These are phyloP conservation scores for Gnatocerus cornutus DNA, from an alignment of 2,888 invertebrate genomes.

Conservation along the genomic window DNA sequence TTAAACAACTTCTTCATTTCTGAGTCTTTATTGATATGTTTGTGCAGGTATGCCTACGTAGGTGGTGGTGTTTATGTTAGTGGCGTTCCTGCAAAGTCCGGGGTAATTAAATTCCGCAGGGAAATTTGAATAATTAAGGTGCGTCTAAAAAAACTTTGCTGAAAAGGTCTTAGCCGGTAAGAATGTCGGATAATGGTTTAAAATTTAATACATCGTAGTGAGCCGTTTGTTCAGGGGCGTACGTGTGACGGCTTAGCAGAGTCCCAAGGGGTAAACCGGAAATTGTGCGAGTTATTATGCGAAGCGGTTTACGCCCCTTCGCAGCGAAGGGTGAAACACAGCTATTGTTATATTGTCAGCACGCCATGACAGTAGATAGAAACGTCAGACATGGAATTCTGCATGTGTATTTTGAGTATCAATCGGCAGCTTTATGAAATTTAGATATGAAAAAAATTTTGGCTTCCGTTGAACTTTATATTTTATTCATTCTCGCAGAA, in stretches of 20 bases:
- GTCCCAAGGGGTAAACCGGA: conserved; percentile 59
- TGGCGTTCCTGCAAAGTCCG: not conserved
- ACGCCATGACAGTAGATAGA: conserved; percentile 53
- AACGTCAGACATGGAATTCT: conserved; percentile 50
- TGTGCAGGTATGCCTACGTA: too few relatives aligned
- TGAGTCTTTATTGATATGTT: too few relatives aligned
- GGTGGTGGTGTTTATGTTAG: too few relatives aligned
- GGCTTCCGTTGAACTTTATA: conserved; percentile 48
- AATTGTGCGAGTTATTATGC: conserved; percentile 63
- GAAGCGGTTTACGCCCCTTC: conserved; percentile 59
- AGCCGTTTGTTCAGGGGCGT: conserved; percentile 59
- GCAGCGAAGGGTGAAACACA: conserved; percentile 54
- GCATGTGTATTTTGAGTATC: conserved; percentile 24
- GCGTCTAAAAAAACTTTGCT: conserved; percentile 13
- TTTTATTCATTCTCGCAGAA: conserved; percentile 60
- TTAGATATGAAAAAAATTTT: conserved; percentile 30
- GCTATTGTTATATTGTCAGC: conserved; percentile 58
- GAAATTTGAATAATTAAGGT: conserved; percentile 27
- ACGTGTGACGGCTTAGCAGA: conserved; percentile 58
- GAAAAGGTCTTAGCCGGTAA: conserved; percentile 21
- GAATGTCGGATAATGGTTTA: conserved; percentile 55
- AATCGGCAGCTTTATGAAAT: conserved; percentile 29
- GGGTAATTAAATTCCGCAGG: conserved; percentile 10
- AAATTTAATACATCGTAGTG: conserved; percentile 61
- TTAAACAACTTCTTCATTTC: not conserved